phyloP scores from a whole-genome alignment of 2,888 invertebrate species.

The Adineta ricciae region DNA sequence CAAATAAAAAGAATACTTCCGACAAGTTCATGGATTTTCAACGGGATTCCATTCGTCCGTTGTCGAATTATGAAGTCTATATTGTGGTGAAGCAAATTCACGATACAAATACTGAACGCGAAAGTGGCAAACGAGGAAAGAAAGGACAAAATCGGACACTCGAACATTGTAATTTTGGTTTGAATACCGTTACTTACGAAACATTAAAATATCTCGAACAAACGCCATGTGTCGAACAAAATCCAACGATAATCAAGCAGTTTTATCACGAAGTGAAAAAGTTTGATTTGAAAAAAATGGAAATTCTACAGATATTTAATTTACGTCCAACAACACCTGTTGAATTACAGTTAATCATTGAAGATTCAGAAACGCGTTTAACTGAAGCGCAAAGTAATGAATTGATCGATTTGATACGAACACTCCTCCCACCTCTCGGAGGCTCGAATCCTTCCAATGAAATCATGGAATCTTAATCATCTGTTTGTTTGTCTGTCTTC shows the following conservation, averaged over 20 bases:
- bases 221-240: constrained; percentile 65
- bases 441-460: background rate
- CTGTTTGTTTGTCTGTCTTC: background rate
- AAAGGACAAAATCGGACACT: constrained; percentile 41
- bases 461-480: background rate
- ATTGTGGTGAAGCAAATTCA: constrained; percentile 44
- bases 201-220: constrained; percentile 71
- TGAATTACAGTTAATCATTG: constrained; percentile 78
- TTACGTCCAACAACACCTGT: constrained; percentile 69
- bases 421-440: constrained; percentile 53
- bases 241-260: constrained; percentile 58
- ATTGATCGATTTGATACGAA: constrained; percentile 60
- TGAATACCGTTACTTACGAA: constrained; percentile 52
- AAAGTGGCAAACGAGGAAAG: constrained; percentile 21
- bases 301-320: constrained; percentile 75
- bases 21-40: background rate
- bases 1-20: too few species aligned
- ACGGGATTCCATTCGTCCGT: constrained; percentile 21
- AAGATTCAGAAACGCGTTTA: constrained; percentile 78
- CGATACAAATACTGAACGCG: constrained; percentile 21
- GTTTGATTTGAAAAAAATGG: constrained; percentile 62
- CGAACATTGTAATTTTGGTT: constrained; percentile 42
- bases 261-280: constrained; percentile 63
- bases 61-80: constrained; percentile 47
- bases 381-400: constrained; percentile 70